Base-by-base conservation (phyloP, 2,888 invertebrate species). In the Scelioninae gen. 1 region DNA sequence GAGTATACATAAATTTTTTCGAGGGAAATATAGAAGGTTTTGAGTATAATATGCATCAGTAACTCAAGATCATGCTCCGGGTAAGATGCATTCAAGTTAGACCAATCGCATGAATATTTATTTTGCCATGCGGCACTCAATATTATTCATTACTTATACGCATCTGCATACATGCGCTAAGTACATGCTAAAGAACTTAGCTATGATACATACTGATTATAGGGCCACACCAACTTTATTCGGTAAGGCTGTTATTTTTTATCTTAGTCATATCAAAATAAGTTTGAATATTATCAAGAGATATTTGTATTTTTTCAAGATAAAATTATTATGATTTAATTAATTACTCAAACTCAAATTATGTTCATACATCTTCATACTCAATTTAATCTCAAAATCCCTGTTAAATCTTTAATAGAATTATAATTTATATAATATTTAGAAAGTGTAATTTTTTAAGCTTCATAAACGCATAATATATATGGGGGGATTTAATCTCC, bases 121-220 rank as follows among this genome's bases (percentile, higher is more conserved):
- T 85, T 84, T 85, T 80, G 23, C 75, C 69, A 75, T 31, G 53
- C 81, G 80, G 82, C 72, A 76, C 83, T 87, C 86, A 87, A 86
- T 87, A 86, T 87, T 86, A 87, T 87, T 87, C 86, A 87, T 87
- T 87, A 83, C 84, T 83, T 78, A 78, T 83, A 40, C 82, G 66
- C 81, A 84, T 84, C 78, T 84, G 78, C 81, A 84, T 84, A 81
- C 63, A 78, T 63, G 78, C 65, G 63, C 71, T 72, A 43, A 72
- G 76, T 77, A 66, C 72, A 71, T 62, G 75, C 51, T 68, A 55
- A 58, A 58, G 43, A 68, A 60, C 68, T 72, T 71, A 77, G 71
- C 78, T 43, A 66, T 58, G 66, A 66, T 72, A 72, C 66, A 69
- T 23, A 23, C 23, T 23, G 1, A 23, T 1, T 23, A 23, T 75